Percentiles rank a stretch among this genome's conserved stretches.
Conservation (phyloP, 2,113 vertebrate species). For the Octodon degus region DNA sequence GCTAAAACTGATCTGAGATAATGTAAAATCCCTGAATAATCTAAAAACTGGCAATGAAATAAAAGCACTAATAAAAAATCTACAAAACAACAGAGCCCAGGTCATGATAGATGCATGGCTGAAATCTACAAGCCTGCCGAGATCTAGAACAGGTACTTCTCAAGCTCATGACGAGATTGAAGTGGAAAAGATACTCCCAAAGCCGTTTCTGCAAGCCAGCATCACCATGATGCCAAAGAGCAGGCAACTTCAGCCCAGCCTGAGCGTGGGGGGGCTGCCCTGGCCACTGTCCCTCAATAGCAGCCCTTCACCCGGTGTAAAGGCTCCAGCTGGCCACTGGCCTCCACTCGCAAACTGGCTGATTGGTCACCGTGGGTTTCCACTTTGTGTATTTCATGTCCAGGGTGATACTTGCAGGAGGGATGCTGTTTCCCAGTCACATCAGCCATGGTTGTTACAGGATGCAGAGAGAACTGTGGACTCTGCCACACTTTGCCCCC, state of each 20-base stretch:
- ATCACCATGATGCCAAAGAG: background rate
- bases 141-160: background rate
- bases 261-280: background rate
- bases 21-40: background rate
- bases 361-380: conserved; percentile 35
- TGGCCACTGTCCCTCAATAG: conserved; percentile 75
- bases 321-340: conserved; percentile 4
- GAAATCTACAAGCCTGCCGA: background rate
- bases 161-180: background rate
- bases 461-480: background rate
- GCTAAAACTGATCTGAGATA: background rate
- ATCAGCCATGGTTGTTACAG: conserved; percentile 60
- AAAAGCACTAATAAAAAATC: background rate
- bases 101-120: background rate
- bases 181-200: background rate
- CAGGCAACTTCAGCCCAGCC: background rate
- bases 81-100: background rate
- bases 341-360: background rate
- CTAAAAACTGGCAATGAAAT: background rate
- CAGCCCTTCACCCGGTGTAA: background rate
- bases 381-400: conserved; percentile 36
- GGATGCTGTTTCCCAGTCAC: background rate
- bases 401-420: conserved; percentile 73
- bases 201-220: background rate
- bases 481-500: background rate